Base-by-base conservation (phyloP, 2,797 vertebrate genomes). In the Acestrorhynchus altus region DNA sequence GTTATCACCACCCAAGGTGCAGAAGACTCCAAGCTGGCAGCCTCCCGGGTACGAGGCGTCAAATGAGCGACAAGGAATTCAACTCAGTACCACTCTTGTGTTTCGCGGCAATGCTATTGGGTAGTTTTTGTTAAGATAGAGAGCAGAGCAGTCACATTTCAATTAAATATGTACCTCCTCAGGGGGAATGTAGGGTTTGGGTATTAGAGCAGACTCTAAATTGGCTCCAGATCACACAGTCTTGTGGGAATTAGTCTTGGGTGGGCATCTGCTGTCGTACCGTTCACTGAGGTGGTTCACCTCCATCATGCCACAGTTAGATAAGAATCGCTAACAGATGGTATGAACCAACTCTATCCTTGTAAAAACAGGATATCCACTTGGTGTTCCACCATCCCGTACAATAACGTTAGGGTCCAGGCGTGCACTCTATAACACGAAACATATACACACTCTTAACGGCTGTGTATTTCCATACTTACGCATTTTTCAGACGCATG, bases 291-390 rank as follows among this genome's bases (percentile, higher is more conserved):
- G 86, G 90, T 87, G 92, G 90, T 91, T 89, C 91, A 90, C 86
- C 87, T 90, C 88, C 86, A 59, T 90, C 89, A 86, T 89, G 90
- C 88, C 83, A 76, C 84, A 82, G 87, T 78, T 90, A 87, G 88
- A 88, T 88, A 81, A 82, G 87, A 91, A 92, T 92, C 82, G 84
- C 83, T 87, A 84, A 88, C 91, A 94, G 91, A 92, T 93, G 91
- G 85, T 79, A 69, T 26, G 59, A 69, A 73, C 64, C 63, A 72
- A 67, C 74, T 26, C 26, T 18, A 18, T 57, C 46, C 71, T 80
- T 65, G 42, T 68, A 75, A 80, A 72, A 59, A 72, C 60, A 46
- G 79, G 60, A 71, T 40, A 66, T 65, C 49, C 49, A 66, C 22
- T 70, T 61, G 79, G 66, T 51, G 42, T 57, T 46, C 35, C 79